Base-by-base conservation (phyloP, 2,113 vertebrate species). In the Oncorhynchus kisutch region DNA sequence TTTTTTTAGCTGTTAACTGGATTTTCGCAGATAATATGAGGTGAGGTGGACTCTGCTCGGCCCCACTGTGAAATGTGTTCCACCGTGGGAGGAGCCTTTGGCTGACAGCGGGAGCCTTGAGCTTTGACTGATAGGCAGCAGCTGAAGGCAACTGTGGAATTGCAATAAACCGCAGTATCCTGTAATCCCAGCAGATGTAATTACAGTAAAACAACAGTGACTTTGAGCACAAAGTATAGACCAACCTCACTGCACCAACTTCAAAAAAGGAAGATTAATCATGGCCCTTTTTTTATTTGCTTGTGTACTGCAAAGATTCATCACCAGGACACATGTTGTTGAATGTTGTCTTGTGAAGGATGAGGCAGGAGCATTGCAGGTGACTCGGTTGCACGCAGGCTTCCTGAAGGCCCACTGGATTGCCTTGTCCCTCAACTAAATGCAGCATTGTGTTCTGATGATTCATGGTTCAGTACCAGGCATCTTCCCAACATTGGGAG, bases 1-100 rank as follows among this genome's bases (percentile, higher is more conserved):
- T 59, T 79, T 45, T 45, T 49, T 68, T 60, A 69, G 59, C 71
- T 78, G 69, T 78, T 80, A 75, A 75, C 16, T 14, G 27, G 27
- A 54, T 57, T 72, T 60, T 66, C 13, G 18, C 20, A 70, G 81
- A 72, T 31, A 71, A 60, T 66, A 5, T 51, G 14, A 62, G 65
- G 48, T 70, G 16, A 73, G 49, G 59, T 27, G 20, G 49, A 49
- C 48, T 68, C 3, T 34, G 51, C 65, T 74, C n/a, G 34, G 80
- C 71, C 59, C 12, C 39, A 31, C 74, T 54, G 72, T 79, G 74
- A 78, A 71, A 78, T 24, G 20, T 72, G 31, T 49, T 51, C 57
- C 9, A 76, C 39, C 39, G 73, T 72, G 64, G 27, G 48, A 65
- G 75, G 20, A 16, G 29, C 29, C 27, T 57, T 45, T 59, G 39